Evolutionary conservation across 1,140 invertebrate species (phyloP), one percentile per base, ranked within the genome.

Genomic region (Drosophila kanapiae): DNA sequence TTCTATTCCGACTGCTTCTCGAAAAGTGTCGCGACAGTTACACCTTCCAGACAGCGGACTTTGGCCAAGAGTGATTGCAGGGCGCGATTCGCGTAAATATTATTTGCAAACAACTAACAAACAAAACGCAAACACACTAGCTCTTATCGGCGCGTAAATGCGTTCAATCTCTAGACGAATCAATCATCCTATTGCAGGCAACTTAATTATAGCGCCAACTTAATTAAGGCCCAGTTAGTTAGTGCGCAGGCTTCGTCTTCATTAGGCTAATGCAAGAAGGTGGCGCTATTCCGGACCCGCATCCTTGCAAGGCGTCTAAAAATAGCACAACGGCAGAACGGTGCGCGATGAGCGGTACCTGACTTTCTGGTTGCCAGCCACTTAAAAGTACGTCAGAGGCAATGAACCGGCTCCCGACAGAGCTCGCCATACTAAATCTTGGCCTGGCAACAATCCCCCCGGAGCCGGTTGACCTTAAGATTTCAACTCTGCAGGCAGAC

Each of bases 381-480:
- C 29, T 54, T 37, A 61, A 54, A 23, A 16, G 43, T n/a, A 62
- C 45, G 68, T 71, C 51, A 49, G 29, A 29, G 29, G 18, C 53
- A 33, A 38, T 57, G 51, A 71, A 71, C 69, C 65, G 67, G 70
- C 70, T 74, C 27, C 29, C 47, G 40, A 43, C 47, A 10, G 31
- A 43, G 42, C 40, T 67, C 23, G 23, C 42, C n/a, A 56, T 45
- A 43, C 43, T 29, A 14, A 63, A 31, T 35, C 42, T 16, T 56
- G 53, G 31, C 70, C 31, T 74, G 70, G 48, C 70, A 72, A 74
- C 70, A 71, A 51, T 51, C 45, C 53, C 54, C 45, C 16, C 49
- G 33, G 18, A 78, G 76, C 82, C 62, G 69, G 82, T 86, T 82
- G 75, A 82, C 68, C 82, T 85, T 78, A 78, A 78, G 63, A 78